Evolutionary conservation across 2,113 vertebrate genomes (phyloP).

Genomic region (Datnioides undecimradiatus): DNA sequence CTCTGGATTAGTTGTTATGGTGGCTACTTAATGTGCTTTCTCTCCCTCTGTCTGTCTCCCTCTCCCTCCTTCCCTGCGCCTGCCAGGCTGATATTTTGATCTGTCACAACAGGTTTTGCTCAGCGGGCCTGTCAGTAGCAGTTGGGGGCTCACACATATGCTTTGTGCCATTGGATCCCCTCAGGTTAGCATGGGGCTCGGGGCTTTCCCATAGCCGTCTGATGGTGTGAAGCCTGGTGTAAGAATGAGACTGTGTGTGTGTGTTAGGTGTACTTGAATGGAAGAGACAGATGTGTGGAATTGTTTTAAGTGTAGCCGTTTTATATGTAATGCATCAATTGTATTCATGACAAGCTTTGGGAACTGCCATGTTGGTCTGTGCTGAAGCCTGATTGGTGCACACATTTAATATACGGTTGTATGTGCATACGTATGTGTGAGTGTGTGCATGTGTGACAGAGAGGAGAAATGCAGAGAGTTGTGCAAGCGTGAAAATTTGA

Average conservation of each 20-base stretch:
- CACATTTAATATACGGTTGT: neutral
- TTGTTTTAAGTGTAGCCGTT: neutral
- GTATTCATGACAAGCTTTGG: neutral
- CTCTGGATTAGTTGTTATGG: constrained; percentile 36
- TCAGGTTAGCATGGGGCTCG: constrained; percentile 61
- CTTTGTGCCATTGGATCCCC: constrained; percentile 68
- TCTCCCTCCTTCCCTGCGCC: constrained; percentile 3
- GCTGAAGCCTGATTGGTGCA: neutral
- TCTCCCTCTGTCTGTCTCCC: neutral
- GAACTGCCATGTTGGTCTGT: neutral
- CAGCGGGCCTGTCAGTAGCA: constrained; percentile 60
- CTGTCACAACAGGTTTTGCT: constrained; percentile 74
- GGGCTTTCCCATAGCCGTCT: constrained; percentile 41
- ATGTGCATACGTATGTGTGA: neutral
- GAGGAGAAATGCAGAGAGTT: neutral
- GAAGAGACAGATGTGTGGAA: neutral
- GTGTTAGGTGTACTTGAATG: neutral
- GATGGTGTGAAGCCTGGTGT: constrained; percentile 61
- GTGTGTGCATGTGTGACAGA: neutral
- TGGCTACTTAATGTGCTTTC: constrained; percentile 37
- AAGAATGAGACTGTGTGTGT: constrained; percentile 20
- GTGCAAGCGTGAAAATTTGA: constrained; percentile 1
- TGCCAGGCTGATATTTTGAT: constrained; percentile 71
- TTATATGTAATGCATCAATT: neutral
- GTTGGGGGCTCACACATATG: constrained; percentile 69